Percentiles rank a stretch among this genome's conserved stretches.
phyloP scores from a whole-genome alignment of 2,888 invertebrate species.

The Cerastis leucographa region DNA sequence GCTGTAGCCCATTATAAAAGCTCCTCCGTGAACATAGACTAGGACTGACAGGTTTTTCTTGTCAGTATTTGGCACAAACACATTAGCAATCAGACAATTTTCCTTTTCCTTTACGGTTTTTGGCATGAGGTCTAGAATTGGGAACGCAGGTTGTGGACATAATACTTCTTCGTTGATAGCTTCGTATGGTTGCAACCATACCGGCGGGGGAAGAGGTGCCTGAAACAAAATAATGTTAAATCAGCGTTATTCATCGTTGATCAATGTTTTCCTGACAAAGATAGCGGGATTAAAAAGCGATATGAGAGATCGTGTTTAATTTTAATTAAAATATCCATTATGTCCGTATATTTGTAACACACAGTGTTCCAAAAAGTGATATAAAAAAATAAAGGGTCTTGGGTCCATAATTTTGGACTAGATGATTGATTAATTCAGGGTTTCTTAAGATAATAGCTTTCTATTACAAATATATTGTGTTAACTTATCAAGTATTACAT shows the following conservation, averaged over 20 bases:
- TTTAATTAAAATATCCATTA: not conserved
- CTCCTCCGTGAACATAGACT: conserved; percentile 73
- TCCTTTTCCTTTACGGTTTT: conserved; percentile 40
- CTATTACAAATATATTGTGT: not conserved
- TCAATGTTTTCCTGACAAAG: not conserved
- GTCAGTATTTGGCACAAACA: conserved; percentile 67
- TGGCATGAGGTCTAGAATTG: not conserved
- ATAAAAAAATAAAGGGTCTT: not conserved
- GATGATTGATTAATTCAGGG: not conserved
- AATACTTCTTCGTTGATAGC: conserved; percentile 46
- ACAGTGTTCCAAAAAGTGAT: not conserved
- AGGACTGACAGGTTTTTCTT: conserved; percentile 69
- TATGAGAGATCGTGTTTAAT: not conserved
- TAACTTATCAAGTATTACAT: not conserved
- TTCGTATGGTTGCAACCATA: conserved; percentile 51
- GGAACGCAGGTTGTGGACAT: conserved; percentile 44
- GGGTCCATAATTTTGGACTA: not conserved
- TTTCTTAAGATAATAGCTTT: not conserved
- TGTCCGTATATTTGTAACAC: not conserved
- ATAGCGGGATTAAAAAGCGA: too few relatives aligned
- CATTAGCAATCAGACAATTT: conserved; percentile 68
- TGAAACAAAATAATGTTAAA: conserved; percentile 32
- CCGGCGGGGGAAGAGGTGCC: conserved; percentile 59
- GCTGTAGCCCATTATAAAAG: conserved; percentile 35
- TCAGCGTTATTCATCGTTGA: not conserved